Conservation (phyloP, 2,113 vertebrate species). For the Apodemus sylvaticus region DNA sequence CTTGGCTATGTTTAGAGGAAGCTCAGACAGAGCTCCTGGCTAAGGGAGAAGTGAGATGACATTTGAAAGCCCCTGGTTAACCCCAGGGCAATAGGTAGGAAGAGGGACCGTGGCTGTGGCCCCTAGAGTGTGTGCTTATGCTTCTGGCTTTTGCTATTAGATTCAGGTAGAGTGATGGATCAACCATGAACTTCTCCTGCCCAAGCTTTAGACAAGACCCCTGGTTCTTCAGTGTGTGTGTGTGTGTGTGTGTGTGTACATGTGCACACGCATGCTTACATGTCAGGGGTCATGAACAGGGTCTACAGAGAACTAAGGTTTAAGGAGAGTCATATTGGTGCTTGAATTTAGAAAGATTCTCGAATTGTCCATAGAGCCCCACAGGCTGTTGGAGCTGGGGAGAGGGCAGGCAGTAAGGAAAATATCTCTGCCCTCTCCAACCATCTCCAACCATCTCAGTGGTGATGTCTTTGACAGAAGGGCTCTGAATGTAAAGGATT, state of each 20-base stretch:
- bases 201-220: background rate
- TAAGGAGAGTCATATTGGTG: background rate
- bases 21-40: background rate
- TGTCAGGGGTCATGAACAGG: background rate
- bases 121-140: rapidly evolving
- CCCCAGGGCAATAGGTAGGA: background rate
- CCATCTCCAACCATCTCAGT: background rate
- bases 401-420: background rate
- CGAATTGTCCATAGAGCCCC: background rate
- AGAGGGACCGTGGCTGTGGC: background rate
- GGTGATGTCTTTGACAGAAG: background rate
- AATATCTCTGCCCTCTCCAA: background rate
- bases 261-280: no score
- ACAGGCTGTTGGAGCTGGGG: rapidly evolving
- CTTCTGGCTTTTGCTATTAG: background rate
- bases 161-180: background rate
- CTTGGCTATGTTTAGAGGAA: background rate
- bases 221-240: rapidly evolving
- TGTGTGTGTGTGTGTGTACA: no score
- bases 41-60: background rate
- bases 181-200: background rate
- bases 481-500: background rate
- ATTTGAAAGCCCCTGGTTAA: background rate
- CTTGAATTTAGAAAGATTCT: background rate
- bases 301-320: background rate